Evolutionary conservation across 2,113 vertebrate species (phyloP).

Genomic region (Seriola aureovittata): DNA sequence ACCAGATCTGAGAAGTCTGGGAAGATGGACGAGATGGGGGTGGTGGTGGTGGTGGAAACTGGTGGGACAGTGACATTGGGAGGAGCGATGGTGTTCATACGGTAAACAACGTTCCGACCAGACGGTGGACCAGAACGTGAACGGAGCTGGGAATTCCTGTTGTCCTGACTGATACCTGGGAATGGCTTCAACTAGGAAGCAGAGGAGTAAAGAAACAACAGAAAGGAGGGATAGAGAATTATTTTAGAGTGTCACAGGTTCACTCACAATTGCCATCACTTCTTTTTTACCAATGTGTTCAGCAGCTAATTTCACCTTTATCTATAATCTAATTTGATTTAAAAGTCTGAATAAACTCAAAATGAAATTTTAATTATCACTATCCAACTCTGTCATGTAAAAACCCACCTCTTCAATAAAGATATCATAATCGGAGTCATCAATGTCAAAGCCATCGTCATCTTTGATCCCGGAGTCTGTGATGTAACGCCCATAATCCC

Average conservation of each 20-base stretch:
- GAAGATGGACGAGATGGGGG: constrained; percentile 12
- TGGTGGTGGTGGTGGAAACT: constrained; percentile 19
- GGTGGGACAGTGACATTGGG: constrained; percentile 41
- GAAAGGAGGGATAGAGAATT: background rate
- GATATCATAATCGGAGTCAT: constrained; percentile 92
- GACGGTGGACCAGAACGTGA: constrained; percentile 75
- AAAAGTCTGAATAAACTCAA: background rate
- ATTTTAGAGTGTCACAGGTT: background rate
- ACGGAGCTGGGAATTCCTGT: constrained; percentile 86
- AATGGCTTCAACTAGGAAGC: constrained; percentile 87
- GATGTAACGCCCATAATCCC: constrained; percentile 84
- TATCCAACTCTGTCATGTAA: background rate
- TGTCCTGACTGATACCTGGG: constrained; percentile 82
- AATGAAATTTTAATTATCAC: background rate
- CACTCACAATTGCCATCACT: background rate
- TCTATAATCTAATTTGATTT: background rate
- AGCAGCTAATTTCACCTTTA: background rate
- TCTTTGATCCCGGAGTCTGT: constrained; percentile 83
- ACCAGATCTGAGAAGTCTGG: constrained; percentile 64
- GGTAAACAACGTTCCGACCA: constrained; percentile 77
- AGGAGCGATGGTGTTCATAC: constrained; percentile 78
- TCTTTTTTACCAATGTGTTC: background rate
- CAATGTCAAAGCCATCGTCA: constrained; percentile 87
- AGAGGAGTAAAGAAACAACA: background rate
- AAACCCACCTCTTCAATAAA: constrained; percentile 92